phyloP scores from a whole-genome alignment of 2,797 vertebrate species.

The Fringilla coelebs region DNA sequence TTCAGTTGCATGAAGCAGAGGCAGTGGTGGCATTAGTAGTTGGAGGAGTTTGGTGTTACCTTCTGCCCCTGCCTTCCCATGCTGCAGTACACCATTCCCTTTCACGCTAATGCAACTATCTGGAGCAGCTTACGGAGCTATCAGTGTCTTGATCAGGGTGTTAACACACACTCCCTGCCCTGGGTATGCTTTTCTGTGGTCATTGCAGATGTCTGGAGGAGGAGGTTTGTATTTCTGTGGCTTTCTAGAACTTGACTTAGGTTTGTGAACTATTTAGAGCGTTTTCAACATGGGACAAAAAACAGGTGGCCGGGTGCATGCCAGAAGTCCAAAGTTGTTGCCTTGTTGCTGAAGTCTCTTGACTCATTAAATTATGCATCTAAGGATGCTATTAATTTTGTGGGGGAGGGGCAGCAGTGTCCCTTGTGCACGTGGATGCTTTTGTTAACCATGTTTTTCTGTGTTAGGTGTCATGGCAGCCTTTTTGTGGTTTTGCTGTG shows the following conservation, averaged over 20 bases:
- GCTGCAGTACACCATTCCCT: accelerated
- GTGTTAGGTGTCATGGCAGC: neutral
- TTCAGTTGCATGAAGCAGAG: neutral
- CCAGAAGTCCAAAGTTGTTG: neutral
- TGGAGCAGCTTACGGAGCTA: accelerated
- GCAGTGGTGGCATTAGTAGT: accelerated
- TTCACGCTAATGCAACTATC: accelerated
- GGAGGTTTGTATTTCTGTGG: neutral
- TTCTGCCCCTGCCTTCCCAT: neutral
- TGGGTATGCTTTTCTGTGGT: neutral
- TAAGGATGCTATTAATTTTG: neutral
- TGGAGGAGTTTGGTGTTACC: neutral
- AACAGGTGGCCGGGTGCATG: no score
- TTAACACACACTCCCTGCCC: accelerated
- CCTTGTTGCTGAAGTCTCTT: neutral
- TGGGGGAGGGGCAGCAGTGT: neutral
- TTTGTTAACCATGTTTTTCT: neutral
- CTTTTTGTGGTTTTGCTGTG: neutral
- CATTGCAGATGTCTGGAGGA: accelerated
- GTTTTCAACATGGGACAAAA: neutral
- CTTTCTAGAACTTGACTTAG: neutral
- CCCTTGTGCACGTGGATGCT: neutral
- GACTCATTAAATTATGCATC: accelerated
- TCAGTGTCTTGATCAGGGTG: accelerated
- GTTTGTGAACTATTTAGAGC: neutral